phyloP scores from a whole-genome alignment of 1,140 invertebrate species.

The Drosophila pectinifera region DNA sequence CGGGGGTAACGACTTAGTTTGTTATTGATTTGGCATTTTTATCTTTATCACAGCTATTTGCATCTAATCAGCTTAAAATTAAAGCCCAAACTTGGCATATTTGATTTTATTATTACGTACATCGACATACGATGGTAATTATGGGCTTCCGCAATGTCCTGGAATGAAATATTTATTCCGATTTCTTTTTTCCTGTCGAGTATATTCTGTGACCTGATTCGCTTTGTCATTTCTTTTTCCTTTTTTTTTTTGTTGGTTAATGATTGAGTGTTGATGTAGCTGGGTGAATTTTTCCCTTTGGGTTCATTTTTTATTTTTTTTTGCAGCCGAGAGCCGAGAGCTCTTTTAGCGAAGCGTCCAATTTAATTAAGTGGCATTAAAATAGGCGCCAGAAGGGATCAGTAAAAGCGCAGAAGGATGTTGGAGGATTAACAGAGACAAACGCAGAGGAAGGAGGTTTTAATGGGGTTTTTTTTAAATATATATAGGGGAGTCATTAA shows the following conservation, averaged over 20 bases:
- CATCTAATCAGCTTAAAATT: conserved; percentile 71
- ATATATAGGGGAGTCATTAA: not conserved
- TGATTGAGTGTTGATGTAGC: conserved; percentile 70
- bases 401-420: not conserved
- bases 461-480: no score
- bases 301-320: conserved; percentile 33
- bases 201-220: conserved; percentile 26
- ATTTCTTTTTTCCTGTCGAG: conserved; percentile 4
- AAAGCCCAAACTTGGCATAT: conserved; percentile 52
- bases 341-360: conserved; percentile 36
- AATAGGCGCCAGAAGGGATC: conserved; percentile 38
- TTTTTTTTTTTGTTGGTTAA: conserved; percentile 34
- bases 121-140: conserved; percentile 61
- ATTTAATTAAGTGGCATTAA: conserved; percentile 74
- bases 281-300: conserved; percentile 31
- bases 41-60: conserved; percentile 72
- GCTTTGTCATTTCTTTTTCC: conserved; percentile 21
- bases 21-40: conserved; percentile 68
- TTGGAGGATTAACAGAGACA: conserved; percentile 5
- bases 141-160: conserved; percentile 30
- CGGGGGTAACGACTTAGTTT: conserved; percentile 59
- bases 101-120: conserved; percentile 66
- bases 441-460: not conserved
- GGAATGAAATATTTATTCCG: conserved; percentile 32
- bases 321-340: conserved; percentile 6